A percentile compares a stretch with the other conserved stretches of the same genome.
phyloP scores from a whole-genome alignment of 1,140 invertebrate species.

The Neuroterus valhalla region DNA sequence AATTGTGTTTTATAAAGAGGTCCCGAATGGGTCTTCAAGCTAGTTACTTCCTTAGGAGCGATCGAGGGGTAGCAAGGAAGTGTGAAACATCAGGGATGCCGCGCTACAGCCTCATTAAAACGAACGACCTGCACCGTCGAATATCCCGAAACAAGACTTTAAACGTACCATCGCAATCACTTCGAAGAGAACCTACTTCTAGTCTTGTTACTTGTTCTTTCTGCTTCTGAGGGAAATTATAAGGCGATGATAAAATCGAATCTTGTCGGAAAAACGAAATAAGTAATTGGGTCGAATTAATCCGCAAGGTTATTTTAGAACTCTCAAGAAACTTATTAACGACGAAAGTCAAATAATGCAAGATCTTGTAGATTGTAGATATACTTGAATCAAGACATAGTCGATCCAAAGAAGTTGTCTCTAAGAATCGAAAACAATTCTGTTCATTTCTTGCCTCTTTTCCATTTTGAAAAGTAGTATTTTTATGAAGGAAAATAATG shows the following conservation, averaged over 20 bases:
- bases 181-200: neutral
- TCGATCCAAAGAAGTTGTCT: too few relatives aligned
- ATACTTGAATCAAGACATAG: too few relatives aligned
- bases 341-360: too few relatives aligned
- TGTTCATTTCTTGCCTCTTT: too few relatives aligned
- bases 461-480: too few relatives aligned
- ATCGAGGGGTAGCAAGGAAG: neutral
- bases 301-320: neutral
- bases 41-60: slow-evolving; percentile 11
- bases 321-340: too few relatives aligned
- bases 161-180: neutral
- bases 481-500: too few relatives aligned
- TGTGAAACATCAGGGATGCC: slow-evolving; percentile 17
- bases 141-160: slow-evolving; percentile 24
- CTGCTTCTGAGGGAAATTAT: neutral
- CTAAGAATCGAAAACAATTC: too few relatives aligned
- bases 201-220: neutral
- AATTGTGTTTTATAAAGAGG: slow-evolving; percentile 26
- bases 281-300: neutral
- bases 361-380: too few relatives aligned
- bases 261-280: neutral
- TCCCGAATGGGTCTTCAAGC: neutral
- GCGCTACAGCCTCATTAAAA: slow-evolving; percentile 24
- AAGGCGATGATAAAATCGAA: neutral
- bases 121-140: slow-evolving; percentile 23